Evolutionary conservation across 2,113 vertebrate species (phyloP), one percentile per base, ranked within the genome.

Genomic region (Microtus ochrogaster): DNA sequence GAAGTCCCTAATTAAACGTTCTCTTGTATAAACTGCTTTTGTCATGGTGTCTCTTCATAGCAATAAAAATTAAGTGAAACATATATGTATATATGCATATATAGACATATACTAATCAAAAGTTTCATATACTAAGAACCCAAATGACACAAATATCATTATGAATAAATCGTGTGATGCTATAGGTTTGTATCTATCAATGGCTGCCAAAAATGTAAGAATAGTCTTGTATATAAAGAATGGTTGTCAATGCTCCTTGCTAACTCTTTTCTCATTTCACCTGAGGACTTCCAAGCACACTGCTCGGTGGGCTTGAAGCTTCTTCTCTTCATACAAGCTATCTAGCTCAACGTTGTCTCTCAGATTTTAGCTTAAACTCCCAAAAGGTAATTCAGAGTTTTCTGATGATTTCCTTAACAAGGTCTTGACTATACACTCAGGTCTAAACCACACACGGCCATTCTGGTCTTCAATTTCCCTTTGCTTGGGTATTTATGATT

Each of bases 281-380:
- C 21, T 72, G 21, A 63, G 24, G 14, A 72, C 24, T 74, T 96
- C 28, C 61, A 89, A 78, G 10, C 33, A 36, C 9, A 68, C 6
- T 22, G 49, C 65, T 92, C 22, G 66, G 8, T 17, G 86, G 9
- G 44, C 84, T 66, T 22, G 63, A 73, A 58, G 0, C 3, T 68
- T 74, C n/a, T 36, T 87, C 12, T n/a, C 28, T 19, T 55, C 19
- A 39, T 89, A 68, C 14, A 13, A 36, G 2, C 39, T 63, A 17
- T 10, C 13, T 89, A 41, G 68, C 39, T 76, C 41, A 85, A 30
- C 58, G 2, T 78, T 61, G 72, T 68, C 21, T 72, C 90, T 83
- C 17, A 33, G 24, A 24, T 91, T 96, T 95, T 61, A 93, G 12
- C 17, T 91, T 76, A 90, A 76, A 89, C 58, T 66, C 39, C 13